phyloP scores from a whole-genome alignment of 1,140 invertebrate species.

The Diorhabda sublineata region DNA sequence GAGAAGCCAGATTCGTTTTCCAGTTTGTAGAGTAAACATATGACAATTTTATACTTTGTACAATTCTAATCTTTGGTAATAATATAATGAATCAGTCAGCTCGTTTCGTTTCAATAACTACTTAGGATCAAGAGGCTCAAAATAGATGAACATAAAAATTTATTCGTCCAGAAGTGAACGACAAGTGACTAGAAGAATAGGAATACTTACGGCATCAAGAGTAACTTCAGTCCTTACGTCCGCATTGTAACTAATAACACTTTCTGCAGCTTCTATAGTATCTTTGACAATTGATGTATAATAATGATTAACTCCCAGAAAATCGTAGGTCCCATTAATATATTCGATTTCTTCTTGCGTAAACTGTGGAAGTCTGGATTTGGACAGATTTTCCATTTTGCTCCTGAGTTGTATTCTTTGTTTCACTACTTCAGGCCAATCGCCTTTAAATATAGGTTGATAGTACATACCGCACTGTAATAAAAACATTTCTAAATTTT shows the following conservation, averaged over 20 bases:
- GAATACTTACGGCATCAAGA: too few relatives aligned
- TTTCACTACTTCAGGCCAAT: slow-evolving; percentile 60
- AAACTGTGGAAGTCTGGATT: slow-evolving; percentile 59
- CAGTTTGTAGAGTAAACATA: too few relatives aligned
- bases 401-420: slow-evolving; percentile 54
- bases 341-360: slow-evolving; percentile 54
- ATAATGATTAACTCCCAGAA: slow-evolving; percentile 60
- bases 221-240: too few relatives aligned
- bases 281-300: slow-evolving; percentile 33
- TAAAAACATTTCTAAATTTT: background rate
- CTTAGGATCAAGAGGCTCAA: background rate
- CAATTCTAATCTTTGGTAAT: too few relatives aligned
- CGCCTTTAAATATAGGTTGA: slow-evolving; percentile 60
- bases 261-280: too few relatives aligned
- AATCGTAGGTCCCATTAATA: slow-evolving; percentile 58
- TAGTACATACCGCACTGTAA: slow-evolving; percentile 57
- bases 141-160: too few relatives aligned
- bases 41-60: too few relatives aligned
- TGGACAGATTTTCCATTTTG: slow-evolving; percentile 52
- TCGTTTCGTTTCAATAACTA: background rate
- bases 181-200: too few relatives aligned
- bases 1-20: too few relatives aligned
- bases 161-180: too few relatives aligned
- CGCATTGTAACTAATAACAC: too few relatives aligned
- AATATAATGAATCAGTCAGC: too few relatives aligned